phyloP scores from a whole-genome alignment of 2,888 invertebrate species.

The Eugnorisma glareosa region DNA sequence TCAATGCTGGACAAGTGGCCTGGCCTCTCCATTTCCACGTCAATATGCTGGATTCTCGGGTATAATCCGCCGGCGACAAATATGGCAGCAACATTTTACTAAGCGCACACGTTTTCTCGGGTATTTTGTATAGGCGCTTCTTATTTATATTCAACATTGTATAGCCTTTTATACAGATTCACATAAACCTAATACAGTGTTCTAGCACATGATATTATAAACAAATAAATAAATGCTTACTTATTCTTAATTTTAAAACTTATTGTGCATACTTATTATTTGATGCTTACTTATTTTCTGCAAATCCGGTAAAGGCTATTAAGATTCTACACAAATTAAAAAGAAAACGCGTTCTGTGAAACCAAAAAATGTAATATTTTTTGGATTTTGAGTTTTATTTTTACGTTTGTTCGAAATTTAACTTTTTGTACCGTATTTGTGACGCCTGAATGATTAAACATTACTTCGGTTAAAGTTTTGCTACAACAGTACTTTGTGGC shows the following conservation, averaged over 20 bases:
- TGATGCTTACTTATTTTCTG: too few species aligned
- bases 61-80: not conserved
- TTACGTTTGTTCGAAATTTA: not conserved
- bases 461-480: not conserved
- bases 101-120: not conserved
- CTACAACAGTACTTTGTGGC: not conserved
- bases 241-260: too few species aligned
- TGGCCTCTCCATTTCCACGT: not conserved
- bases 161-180: too few species aligned
- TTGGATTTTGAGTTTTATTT: not conserved
- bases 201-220: too few species aligned
- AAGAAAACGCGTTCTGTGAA: not conserved
- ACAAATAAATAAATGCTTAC: too few species aligned
- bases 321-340: not conserved
- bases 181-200: too few species aligned
- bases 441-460: not conserved
- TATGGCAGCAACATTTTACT: not conserved
- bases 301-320: too few species aligned
- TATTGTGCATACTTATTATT: too few species aligned
- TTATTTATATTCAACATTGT: not conserved
- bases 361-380: not conserved
- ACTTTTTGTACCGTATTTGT: not conserved
- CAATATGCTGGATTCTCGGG: not conserved
- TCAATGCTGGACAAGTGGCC: not conserved
- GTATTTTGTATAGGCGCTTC: not conserved